Evolutionary conservation across 2,113 vertebrate genomes (phyloP), one percentile per base, ranked within the genome.

Genomic region (Leiothrix lutea): DNA sequence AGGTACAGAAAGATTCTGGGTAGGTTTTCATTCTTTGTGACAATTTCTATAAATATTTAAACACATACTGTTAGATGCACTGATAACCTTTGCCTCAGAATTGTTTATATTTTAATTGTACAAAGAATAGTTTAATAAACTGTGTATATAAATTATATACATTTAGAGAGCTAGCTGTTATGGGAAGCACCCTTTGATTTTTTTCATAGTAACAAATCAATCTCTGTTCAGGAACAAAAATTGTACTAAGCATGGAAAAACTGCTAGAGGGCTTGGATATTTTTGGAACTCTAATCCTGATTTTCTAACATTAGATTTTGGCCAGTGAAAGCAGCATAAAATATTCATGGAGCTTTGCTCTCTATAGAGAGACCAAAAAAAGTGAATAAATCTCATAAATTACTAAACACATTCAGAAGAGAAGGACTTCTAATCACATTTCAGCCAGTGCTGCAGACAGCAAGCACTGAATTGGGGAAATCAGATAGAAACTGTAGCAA

Each of bases 21-120:
- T 65, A 57, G 72, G 26, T 73, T 53, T 38, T 92, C 18, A 15
- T 80, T 92, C 74, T 75, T 84, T 66, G 42, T 88, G 79, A 69
- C 58, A 82, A 73, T 80, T 90, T 80, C 23, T 51, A 8, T 92
- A 94, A 94, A 92, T 94, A 92, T 94, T 92, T 85, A 51, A 95
- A 54, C 33, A 25, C 57, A 50, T 54, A 24, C 60, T 65, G 54
- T 77, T 74, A 90, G 78, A 90, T 60, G 35, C 54, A 73, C 58
- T 80, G 78, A 87, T 94, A 96, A 65, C 21, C 66, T 62, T 70
- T 95, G 54, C 51, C 53, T 86, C 71, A 73, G 35, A 77, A 88
- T 6, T 69, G 58, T 64, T 90, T 85, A 42, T 91, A 54, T 88
- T 94, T 77, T 50, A 66, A 33, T 88, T 57, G 58, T 51, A 66